Conservation (phyloP, 2,113 vertebrate genomes). For the Anas platyrhynchos region DNA sequence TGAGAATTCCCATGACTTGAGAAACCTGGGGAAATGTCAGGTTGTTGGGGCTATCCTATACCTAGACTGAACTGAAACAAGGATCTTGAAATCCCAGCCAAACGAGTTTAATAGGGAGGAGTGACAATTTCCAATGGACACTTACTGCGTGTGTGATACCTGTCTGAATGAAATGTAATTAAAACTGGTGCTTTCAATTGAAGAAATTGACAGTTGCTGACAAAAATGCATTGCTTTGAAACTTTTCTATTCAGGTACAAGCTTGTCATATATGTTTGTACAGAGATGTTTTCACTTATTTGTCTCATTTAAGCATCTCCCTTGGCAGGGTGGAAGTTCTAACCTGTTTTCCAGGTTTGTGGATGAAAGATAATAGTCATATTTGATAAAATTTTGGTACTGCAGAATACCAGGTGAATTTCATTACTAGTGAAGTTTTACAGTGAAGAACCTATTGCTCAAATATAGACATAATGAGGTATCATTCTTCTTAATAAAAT, state of each 20-base stretch:
- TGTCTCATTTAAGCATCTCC: background rate
- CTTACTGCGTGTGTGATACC: background rate
- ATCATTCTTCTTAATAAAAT: background rate
- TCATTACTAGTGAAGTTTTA: background rate
- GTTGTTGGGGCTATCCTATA: background rate
- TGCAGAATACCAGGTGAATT: background rate
- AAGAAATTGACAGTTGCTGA: background rate
- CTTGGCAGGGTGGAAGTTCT: background rate
- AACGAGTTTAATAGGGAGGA: background rate
- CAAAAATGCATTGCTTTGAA: background rate
- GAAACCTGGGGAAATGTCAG: background rate
- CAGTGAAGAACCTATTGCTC: background rate
- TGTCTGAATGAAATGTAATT: background rate
- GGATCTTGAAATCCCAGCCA: background rate
- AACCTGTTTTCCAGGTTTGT: background rate
- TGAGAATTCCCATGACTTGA: background rate
- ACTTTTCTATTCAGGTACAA: background rate
- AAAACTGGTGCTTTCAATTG: background rate
- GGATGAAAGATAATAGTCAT: background rate
- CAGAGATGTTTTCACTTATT: background rate
- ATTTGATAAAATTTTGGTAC: background rate
- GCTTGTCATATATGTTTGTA: background rate
- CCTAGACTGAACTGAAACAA: background rate
- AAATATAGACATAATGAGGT: background rate
- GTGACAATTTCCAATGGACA: accelerated